Evolutionary conservation across 2,113 vertebrate genomes (phyloP), one percentile per base, ranked within the genome.

Genomic region (Marcusenius ussheri): DNA sequence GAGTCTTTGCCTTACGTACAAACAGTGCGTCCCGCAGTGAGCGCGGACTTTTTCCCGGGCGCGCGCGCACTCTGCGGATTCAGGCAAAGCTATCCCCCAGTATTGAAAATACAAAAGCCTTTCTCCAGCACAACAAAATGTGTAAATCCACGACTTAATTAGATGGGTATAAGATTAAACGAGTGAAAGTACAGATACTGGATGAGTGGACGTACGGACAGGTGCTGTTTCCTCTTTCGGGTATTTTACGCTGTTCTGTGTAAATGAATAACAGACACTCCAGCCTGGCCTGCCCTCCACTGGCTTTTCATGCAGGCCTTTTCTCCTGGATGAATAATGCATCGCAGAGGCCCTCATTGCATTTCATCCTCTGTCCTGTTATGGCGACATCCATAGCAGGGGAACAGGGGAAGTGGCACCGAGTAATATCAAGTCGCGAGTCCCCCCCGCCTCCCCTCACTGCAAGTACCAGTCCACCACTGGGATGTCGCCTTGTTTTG

Each of bases 341-440:
- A 97, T 97, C 94, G 96, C 95, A 95, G 94, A 95, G 92, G 92
- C 95, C 96, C 96, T 97, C 95, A 96, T 97, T 97, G 96, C 96
- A 96, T 96, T 96, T 96, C 96, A 96, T 96, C 27, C 96, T 96
- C 96, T 96, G 95, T 97, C 95, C 94, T 95, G 95, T 93, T 92
- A 93, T 90, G 91, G 93, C 94, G 95, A 95, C 93, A 92, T 93
- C 90, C 92, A 92, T 45, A 70, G 49, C 49, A 31, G 49, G 9
- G 85, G 46, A 45, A 83, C 49, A 17, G 85, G 3, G 49, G 46
- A 45, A 83, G 77, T 19, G 77, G 13, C 77, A 6, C 0, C 1
- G 17, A 45, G 5, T 83, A 24, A 83, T 7, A 19, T 17, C 35
- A 45, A 83, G 15, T 24, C 17, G 0, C 6, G 77, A 2, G 13